Conservation (phyloP, 2,797 vertebrate species). For the Zenarchopterus dispar region DNA sequence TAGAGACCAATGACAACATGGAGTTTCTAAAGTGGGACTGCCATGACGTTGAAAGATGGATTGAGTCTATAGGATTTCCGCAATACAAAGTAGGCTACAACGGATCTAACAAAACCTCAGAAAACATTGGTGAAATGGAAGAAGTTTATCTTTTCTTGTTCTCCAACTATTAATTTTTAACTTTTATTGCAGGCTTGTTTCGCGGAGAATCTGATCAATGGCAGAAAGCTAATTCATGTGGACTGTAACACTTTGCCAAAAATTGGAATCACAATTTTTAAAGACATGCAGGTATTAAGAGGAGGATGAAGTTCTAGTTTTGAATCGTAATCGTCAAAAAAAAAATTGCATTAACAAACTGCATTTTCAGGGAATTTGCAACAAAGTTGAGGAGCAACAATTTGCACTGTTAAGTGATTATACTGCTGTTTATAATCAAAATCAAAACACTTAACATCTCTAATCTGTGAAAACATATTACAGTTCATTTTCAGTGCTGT, state of each 20-base stretch:
- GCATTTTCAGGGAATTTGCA: conserved; percentile 11
- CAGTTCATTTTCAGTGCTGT: too few species aligned
- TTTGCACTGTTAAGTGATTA: neutral
- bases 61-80: conserved; percentile 85
- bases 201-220: conserved; percentile 86
- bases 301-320: neutral
- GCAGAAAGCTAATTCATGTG: conserved; percentile 88
- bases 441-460: neutral
- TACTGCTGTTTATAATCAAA: neutral
- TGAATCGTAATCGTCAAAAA: too few species aligned
- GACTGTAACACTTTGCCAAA: conserved; percentile 85
- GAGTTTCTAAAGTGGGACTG: conserved; percentile 83
- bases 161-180: neutral
- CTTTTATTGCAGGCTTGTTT: conserved; percentile 86
- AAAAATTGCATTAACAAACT: neutral
- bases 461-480: too few species aligned
- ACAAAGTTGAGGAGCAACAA: conserved; percentile 9
- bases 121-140: neutral
- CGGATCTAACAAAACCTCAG: neutral
- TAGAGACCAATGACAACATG: conserved; percentile 51
- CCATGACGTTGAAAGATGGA: conserved; percentile 86
- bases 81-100: conserved; percentile 85
- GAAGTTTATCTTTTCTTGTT: neutral
- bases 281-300: conserved; percentile 88
- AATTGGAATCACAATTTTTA: conserved; percentile 89